phyloP scores from a whole-genome alignment of 2,113 vertebrate species.

The Oreotrochilus melanogaster region DNA sequence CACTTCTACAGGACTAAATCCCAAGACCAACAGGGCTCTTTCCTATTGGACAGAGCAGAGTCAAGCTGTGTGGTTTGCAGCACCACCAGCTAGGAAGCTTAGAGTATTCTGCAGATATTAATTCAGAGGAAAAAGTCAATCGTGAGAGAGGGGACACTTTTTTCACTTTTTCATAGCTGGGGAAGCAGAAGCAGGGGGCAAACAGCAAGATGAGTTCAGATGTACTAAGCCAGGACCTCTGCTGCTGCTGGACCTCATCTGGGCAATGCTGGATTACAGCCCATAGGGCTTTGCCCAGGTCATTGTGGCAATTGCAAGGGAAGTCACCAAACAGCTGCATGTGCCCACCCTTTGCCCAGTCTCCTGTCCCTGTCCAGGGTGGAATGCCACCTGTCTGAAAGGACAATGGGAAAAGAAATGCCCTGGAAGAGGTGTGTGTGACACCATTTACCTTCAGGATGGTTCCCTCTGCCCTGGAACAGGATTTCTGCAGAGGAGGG shows the following conservation, averaged over 20 bases:
- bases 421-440: accelerated
- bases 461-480: background rate
- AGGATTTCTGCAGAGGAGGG: background rate
- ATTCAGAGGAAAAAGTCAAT: background rate
- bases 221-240: background rate
- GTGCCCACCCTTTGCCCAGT: background rate
- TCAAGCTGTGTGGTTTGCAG: conserved; percentile 3
- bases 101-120: background rate
- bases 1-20: conserved; percentile 33
- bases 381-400: background rate
- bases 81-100: background rate
- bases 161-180: background rate
- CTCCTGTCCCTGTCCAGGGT: accelerated
- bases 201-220: background rate
- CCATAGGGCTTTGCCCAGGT: background rate
- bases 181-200: background rate
- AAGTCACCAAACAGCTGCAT: background rate
- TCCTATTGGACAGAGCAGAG: conserved; percentile 33
- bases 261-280: background rate
- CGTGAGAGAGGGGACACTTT: background rate
- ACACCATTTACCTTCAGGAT: background rate
- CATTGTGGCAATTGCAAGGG: accelerated
- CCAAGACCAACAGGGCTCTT: background rate
- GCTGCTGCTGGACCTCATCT: background rate
- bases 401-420: background rate